A percentile compares a stretch with the other conserved stretches of the same genome.
These are phyloP conservation scores for Strigops habroptila DNA, from an alignment of 2,113 vertebrate genomes.

Conservation along the genomic window DNA sequence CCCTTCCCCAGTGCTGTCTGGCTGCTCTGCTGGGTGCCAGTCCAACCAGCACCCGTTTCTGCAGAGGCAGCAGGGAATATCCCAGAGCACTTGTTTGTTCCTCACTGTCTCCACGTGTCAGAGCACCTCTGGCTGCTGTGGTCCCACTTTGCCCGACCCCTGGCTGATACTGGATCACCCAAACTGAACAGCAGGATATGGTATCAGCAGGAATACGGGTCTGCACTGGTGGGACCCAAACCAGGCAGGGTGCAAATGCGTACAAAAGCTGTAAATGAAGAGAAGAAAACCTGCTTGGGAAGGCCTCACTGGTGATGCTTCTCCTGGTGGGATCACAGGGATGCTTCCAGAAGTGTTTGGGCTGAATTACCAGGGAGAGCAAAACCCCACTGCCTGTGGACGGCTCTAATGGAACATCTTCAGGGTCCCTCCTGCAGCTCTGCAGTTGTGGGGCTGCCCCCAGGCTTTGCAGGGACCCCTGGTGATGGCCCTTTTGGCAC, in stretches of 20 bases:
- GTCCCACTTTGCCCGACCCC: not conserved
- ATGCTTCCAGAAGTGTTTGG: not conserved
- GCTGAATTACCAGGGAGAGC: not conserved
- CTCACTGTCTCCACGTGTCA: accelerated
- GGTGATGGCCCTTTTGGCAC: not conserved
- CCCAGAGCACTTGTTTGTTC: not conserved
- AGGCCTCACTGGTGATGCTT: not conserved
- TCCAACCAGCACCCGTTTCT: not conserved
- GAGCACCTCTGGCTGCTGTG: accelerated
- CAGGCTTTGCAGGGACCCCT: not conserved
- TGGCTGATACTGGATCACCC: not conserved
- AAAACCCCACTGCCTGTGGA: not conserved
- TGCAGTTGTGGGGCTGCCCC: not conserved
- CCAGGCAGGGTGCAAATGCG: not conserved
- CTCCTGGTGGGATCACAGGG: not conserved
- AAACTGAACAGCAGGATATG: not conserved
- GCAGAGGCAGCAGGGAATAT: not conserved
- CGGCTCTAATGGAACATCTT: not conserved
- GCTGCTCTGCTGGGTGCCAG: not conserved
- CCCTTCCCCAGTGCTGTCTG: not conserved
- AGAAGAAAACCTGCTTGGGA: not conserved
- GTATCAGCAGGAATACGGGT: accelerated
- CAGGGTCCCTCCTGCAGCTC: not conserved
- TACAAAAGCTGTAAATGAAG: not conserved
- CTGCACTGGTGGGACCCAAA: not conserved